Evolutionary conservation across 2,797 vertebrate species (phyloP), one percentile per base, ranked within the genome.

Genomic region (Sebastes glaucus): DNA sequence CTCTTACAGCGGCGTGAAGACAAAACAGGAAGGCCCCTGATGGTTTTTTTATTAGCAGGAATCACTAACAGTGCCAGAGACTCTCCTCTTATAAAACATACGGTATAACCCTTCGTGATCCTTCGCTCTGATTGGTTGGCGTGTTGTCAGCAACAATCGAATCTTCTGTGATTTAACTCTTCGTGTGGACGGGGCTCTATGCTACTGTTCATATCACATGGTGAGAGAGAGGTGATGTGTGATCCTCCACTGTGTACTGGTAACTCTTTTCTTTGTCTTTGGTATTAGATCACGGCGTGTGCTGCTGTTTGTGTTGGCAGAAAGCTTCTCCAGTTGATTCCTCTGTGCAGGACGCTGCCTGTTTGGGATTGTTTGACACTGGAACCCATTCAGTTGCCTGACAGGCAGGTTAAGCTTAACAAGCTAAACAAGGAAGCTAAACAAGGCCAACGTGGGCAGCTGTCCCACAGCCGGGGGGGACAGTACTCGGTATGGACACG

Each of bases 21-120:
- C 91, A 92, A 93, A 94, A 94, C 89, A 94, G 91, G 92, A 95
- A 94, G 86, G 33, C 89, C 83, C 90, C 92, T 88, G 86, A 71
- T 80, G 73, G 60, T 4, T 60, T 83, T 93, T 93, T 91, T 93
- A 93, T 93, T 91, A 92, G 82, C 85, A 90, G 87, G 86, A 93
- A 94, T 92, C 87, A 90, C 84, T 86, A 88, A 88, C 88, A 78
- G 86, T 64, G 83, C 83, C 55, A 78, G 56, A 76, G 78, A 80
- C 71, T 42, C 38, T 87, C 22, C 27, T 87, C 71, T 87, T 87
- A 88, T 89, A 89, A 90, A 93, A 91, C 63, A 73, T 71, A 87
- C 64, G 49, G 27, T 74, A 74, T 72, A 88, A 83, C 49, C 23
- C 77, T 42, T 64, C 74, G 52, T 71, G 74, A 77, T 71, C 74